These are phyloP conservation scores for Neuroscelio doddi DNA, from an alignment of 2,888 invertebrate genomes.

Conservation along the genomic window DNA sequence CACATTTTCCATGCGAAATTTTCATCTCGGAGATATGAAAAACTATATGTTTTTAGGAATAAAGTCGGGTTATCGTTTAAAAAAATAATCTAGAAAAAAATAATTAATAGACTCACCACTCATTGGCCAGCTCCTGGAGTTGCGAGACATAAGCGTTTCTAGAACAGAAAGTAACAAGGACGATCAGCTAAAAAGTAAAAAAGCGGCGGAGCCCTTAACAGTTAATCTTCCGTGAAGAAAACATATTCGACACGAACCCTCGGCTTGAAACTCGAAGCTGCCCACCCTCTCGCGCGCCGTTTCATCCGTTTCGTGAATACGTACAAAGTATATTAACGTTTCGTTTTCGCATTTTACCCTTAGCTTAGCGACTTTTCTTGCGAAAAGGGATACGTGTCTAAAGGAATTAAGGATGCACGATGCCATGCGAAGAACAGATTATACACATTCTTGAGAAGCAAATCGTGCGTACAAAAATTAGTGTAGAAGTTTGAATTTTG, in stretches of 20 bases:
- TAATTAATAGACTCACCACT: no score
- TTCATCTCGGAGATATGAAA: no score
- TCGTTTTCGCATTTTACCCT: slow-evolving; percentile 43
- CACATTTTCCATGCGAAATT: no score
- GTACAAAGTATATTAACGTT: slow-evolving; percentile 48
- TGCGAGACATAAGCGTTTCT: slow-evolving; percentile 43
- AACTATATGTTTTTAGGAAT: no score
- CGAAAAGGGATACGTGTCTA: slow-evolving; percentile 42
- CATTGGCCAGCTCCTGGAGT: slow-evolving; percentile 30
- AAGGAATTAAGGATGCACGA: slow-evolving; percentile 38
- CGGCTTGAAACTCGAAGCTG: slow-evolving; percentile 50
- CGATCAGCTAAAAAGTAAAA: slow-evolving; percentile 32
- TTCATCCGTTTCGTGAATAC: slow-evolving; percentile 49
- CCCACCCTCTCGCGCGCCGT: no score
- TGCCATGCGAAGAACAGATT: slow-evolving; percentile 31
- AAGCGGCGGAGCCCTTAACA: slow-evolving; percentile 49
- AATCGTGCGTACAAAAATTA: slow-evolving; percentile 8
- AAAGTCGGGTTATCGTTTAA: no score
- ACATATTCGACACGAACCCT: slow-evolving; percentile 56
- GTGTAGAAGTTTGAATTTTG: no score
- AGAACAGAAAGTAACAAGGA: slow-evolving; percentile 34
- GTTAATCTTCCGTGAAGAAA: slow-evolving; percentile 64
- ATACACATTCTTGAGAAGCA: slow-evolving; percentile 34
- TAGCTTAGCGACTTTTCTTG: slow-evolving; percentile 32
- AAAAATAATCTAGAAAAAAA: no score